Base-by-base conservation (phyloP, 1,140 invertebrate genomes). In the Triops cancriformis region DNA sequence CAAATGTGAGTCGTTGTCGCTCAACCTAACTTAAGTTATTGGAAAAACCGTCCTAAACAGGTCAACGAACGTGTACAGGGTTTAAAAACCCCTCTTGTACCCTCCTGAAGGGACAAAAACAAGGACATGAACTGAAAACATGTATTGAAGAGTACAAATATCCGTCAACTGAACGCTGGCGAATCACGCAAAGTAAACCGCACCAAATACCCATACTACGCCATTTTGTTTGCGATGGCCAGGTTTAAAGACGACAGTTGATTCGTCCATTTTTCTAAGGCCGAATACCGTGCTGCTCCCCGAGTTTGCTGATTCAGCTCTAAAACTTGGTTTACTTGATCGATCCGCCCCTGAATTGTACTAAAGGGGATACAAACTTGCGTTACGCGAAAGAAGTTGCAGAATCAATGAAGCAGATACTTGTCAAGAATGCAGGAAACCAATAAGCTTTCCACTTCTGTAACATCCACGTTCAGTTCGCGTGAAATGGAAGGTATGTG, bases 351-450 rank as follows among this genome's bases (percentile, higher is more conserved):
- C 83, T 93, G 89, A 82, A 99, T 97, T n/a, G 96, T 98, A 85
- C 93, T 96, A 85, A 9, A 84, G 83, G 79, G 79, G 73, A 26
- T 76, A 79, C n/a, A 74, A 72, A 23, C 76, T 73, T 12, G 18
- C 78, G 23, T 14, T 31, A 42, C 5, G n/a, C 73, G 80, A 26
- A 72, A 45, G 72, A 77, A 73, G 28, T 26, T 77, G n/a, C 80
- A 43, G 77, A 78, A 27, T 72, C 27, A 26, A 77, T 64, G n/a
- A 72, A 80, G n/a, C 64, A 42, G 43, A 75, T 85, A 93, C 92
- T 92, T 94, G 86, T 99, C 98, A 80, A 99, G 88, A 84, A 99
- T 99, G 86, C 97, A 99, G 37, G 97, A 98, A n/a, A 99, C 97
- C 75, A 99, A 86, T 31, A 99, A 87, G 86, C 93, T 97, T 87